Base-by-base conservation (phyloP, 1,140 invertebrate genomes). In the Epicauta chinensis region DNA sequence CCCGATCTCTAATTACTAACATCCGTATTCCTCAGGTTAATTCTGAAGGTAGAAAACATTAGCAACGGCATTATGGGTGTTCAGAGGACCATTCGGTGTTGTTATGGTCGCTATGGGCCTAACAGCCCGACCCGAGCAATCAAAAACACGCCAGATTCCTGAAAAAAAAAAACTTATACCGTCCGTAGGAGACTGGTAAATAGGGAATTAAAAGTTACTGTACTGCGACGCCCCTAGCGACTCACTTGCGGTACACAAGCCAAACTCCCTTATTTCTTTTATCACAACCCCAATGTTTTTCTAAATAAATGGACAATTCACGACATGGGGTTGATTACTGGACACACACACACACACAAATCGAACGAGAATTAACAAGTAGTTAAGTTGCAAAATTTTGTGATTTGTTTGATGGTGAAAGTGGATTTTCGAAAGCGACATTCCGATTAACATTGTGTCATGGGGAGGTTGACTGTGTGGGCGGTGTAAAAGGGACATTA, bases 11-110 rank as follows among this genome's bases (percentile, higher is more conserved):
- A 64, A 64, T 64, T 64, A 63, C 61, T 45, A 58, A 56, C 53
- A 63, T 59, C 54, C 57, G 59, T 63, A 59, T 63, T 52, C 56
- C 59, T 63, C 58, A 61, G 57, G 61, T 62, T 62, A 58, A 64
- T 59, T 61, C 59, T 53, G 53, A 62, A 62, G 62, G 60, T 62
- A 60, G 62, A 59, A 64, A 64, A 64, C 62, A 64, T 64, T 64
- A 64, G 62, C 60, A 58, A 54, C 49, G 58, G 62, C 52, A 64
- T 64, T 62, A 62, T 62, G 60, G 60, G 60, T 61, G 62, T 61
- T 60, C 53, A 54, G 60, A 61, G 62, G 58, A 60, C 54, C 54
- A 62, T 62, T 64, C 59, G 50, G 55, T 43, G 35, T 51, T 31
- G 58, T 64, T 64, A 64, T 64, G 56, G 62, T 53, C 62, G 58